A percentile compares a stretch with the other conserved stretches of the same genome.
Conservation (phyloP, 2,797 vertebrate species). For the Oceanodroma leucorhoa region DNA sequence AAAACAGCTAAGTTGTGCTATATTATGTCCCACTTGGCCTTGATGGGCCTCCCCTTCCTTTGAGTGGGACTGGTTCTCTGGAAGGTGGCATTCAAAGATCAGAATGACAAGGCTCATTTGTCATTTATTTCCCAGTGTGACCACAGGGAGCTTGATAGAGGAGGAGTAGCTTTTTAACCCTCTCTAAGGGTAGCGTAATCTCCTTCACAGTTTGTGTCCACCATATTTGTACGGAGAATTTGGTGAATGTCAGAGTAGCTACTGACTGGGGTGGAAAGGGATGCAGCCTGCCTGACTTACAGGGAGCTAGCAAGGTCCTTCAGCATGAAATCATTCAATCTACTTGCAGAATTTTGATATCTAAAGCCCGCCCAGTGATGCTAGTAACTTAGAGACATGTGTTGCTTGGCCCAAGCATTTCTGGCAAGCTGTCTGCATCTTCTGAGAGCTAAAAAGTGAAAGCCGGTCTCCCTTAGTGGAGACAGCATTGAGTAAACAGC, state of each 20-base stretch:
- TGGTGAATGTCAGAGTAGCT: background rate
- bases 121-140: background rate
- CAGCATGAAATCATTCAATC: background rate
- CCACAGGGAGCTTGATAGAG: background rate
- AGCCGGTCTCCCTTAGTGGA: background rate
- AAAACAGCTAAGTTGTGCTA: background rate
- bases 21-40: background rate
- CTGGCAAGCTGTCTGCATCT: background rate
- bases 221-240: background rate
- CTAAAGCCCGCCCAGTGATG: background rate
- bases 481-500: conserved; percentile 9
- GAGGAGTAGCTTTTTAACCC: background rate
- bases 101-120: background rate
- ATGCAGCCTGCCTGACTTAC: background rate
- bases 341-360: background rate
- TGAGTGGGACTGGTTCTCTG: background rate
- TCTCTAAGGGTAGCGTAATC: background rate
- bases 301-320: background rate
- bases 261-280: background rate
- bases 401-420: background rate
- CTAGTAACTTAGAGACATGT: background rate
- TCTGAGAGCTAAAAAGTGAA: background rate
- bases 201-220: background rate
- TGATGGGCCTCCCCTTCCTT: background rate
- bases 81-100: background rate